phyloP scores from a whole-genome alignment of 2,797 vertebrate species.

The Myotis daubentonii region DNA sequence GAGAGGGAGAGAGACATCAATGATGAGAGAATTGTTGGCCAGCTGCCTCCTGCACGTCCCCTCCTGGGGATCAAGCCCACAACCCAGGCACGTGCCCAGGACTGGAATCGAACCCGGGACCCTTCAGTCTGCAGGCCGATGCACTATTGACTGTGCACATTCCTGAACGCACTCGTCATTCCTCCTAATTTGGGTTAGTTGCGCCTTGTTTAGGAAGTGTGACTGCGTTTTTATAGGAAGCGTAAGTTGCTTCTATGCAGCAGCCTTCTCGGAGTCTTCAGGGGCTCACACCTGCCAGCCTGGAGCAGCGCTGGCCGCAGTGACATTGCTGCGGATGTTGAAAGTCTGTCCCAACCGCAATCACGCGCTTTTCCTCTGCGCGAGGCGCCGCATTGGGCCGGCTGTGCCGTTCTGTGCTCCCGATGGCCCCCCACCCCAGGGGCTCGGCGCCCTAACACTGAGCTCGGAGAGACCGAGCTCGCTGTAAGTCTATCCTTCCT shows the following conservation, averaged over 20 bases:
- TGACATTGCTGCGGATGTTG: too few relatives aligned
- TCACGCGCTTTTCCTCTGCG: too few relatives aligned
- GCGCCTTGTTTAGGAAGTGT: constrained; percentile 37
- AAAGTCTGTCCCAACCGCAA: too few relatives aligned
- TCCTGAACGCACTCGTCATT: constrained; percentile 34
- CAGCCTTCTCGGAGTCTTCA: constrained; percentile 43
- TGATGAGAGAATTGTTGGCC: too few relatives aligned
- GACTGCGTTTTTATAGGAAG: constrained; percentile 58
- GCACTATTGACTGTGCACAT: neutral
- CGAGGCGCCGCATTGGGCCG: too few relatives aligned
- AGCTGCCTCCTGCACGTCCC: too few relatives aligned
- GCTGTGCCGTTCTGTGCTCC: too few relatives aligned
- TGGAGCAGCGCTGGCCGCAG: neutral
- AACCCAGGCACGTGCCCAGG: too few relatives aligned
- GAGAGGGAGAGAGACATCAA: neutral
- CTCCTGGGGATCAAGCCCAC: too few relatives aligned
- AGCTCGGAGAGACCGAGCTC: neutral
- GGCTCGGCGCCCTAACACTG: neutral
- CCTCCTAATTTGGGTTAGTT: neutral
- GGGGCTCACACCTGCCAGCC: constrained; percentile 1
- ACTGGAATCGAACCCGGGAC: too few relatives aligned
- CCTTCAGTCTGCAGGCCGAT: too few relatives aligned
- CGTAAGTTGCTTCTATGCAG: constrained; percentile 22
- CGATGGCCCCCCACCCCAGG: too few relatives aligned
- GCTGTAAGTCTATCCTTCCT: neutral